These are phyloP conservation scores for Meliscaeva auricollis DNA, from an alignment of 2,888 invertebrate genomes.

Conservation along the genomic window DNA sequence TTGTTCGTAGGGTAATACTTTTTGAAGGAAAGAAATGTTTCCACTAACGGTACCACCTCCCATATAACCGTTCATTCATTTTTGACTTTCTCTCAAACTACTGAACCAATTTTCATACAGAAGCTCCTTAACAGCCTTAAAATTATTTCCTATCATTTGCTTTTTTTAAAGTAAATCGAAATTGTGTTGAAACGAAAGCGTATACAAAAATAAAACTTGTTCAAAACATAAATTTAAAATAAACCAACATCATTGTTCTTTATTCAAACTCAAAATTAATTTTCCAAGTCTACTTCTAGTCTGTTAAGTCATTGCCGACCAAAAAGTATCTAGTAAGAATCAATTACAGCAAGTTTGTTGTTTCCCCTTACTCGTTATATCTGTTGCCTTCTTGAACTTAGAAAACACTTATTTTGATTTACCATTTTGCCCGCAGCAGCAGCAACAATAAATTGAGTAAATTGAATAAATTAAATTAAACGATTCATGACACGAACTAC, in stretches of 20 bases:
- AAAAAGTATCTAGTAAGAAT: constrained; percentile 19
- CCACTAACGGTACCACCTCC: no score
- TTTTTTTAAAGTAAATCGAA: no score
- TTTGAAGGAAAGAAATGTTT: no score
- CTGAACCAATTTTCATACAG: no score
- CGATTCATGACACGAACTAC: constrained; percentile 56
- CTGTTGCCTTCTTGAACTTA: constrained; percentile 32
- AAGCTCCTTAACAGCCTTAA: no score
- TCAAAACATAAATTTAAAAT: no score
- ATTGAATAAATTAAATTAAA: constrained; percentile 72
- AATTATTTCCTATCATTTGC: no score
- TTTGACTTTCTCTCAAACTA: no score
- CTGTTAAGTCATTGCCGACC: constrained; percentile 21
- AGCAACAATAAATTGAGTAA: constrained; percentile 40
- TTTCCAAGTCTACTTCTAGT: constrained; percentile 18
- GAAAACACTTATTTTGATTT: constrained; percentile 35
- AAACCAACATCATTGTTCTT: background rate
- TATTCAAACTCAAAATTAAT: constrained; percentile 22
- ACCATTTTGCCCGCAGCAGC: constrained; percentile 48
- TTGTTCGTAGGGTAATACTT: no score
- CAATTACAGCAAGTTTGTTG: constrained; percentile 13
- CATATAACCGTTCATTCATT: no score
- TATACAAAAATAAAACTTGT: no score
- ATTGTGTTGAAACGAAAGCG: no score
- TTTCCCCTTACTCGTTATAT: background rate